Evolutionary conservation across 2,797 vertebrate genomes (phyloP), one percentile per base, ranked within the genome.

Genomic region (Sitta carolinensis): DNA sequence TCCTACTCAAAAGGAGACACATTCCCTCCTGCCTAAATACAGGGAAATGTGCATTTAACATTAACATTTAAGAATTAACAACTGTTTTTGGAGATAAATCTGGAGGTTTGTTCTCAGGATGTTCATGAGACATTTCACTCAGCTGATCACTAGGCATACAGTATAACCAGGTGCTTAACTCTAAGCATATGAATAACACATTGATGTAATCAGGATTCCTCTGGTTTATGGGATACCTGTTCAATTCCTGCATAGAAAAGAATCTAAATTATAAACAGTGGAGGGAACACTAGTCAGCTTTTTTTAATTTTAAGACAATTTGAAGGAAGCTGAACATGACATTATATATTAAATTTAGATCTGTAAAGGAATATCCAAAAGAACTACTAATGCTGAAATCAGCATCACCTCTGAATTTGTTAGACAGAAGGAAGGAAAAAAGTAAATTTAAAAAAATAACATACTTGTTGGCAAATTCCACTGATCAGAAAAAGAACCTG

Each of bases 301-400:
- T 7, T 84, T 76, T 73, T 45, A 78, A 26, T 70, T 70, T 81
- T 30, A 75, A 69, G 18, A 77, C 34, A 59, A 48, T 52, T 20
- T 62, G 21, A 67, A 87, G 47, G 26, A 70, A 87, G 16, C 2
- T 36, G 16, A 76, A 51, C 2, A 11, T 51, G 7, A 76, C 7
- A 72, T 51, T 48, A 10, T 45, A 16, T 23, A 7, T 50, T 58
- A 61, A 78, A 84, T 61, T 64, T 19, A 68, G 14, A 57, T 42
- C 12, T 15, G 2, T 13, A 29, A 4, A 40, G 2, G 6, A 42
- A 68, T 23, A 61, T 10, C 4, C 7, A n/a, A 55, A 72, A n/a
- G 51, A 1, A 0, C 0, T 0, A 1, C 1, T 81, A 57, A 27
- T 47, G 13, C 3, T 52, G 30, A 70, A 90, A 93, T 27, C 7